Evolutionary conservation across 1,140 invertebrate genomes (phyloP).

Genomic region (Doryteuthis pealeii): DNA sequence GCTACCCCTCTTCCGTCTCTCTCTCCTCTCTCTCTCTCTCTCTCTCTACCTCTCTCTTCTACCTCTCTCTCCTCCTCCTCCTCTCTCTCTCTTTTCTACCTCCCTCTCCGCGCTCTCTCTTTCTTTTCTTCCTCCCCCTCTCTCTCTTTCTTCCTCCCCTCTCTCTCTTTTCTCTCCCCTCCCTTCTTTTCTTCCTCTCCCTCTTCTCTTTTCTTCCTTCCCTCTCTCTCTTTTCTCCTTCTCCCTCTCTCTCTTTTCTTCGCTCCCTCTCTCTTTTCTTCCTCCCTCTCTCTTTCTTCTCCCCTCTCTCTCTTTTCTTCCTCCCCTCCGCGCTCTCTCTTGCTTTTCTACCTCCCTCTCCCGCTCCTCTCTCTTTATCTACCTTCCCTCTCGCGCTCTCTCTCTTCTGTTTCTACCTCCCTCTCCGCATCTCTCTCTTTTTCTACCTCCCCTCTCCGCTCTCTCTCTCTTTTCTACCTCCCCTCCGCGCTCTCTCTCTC

Average conservation of each 20-base stretch:
- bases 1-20: background rate
- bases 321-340: background rate
- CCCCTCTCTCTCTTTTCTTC: background rate
- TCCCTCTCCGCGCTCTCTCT: background rate
- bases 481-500: too few species aligned
- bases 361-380: background rate
- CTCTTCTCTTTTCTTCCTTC: slow-evolving; percentile 2
- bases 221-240: slow-evolving; percentile 11
- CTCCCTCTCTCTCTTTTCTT: slow-evolving; percentile 15
- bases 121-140: background rate
- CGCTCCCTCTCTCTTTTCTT: slow-evolving; percentile 11
- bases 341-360: background rate
- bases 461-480: too few species aligned
- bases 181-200: background rate
- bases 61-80: slow-evolving; percentile 1
- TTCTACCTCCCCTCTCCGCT: too few species aligned
- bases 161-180: background rate
- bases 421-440: too few species aligned
- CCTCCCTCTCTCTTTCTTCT: background rate
- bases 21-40: slow-evolving; percentile 15
- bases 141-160: background rate
- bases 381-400: background rate
- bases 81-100: background rate
- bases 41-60: slow-evolving; percentile 13
- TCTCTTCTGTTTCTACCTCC: background rate